Conservation (phyloP, 2,888 invertebrate species). For the Frankliniella intonsa region DNA sequence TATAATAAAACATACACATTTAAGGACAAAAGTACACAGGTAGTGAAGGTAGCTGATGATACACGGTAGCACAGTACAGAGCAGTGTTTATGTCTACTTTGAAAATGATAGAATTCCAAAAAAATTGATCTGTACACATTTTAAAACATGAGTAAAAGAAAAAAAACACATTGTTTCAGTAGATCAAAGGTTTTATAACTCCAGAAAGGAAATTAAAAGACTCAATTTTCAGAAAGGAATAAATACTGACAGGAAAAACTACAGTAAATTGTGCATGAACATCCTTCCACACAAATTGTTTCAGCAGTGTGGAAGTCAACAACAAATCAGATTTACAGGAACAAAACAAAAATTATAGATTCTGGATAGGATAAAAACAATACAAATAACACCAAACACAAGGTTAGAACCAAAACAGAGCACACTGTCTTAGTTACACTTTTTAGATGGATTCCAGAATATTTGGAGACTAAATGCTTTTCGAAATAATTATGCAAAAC, state of each 20-base stretch:
- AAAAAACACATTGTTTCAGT: background rate
- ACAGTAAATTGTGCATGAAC: no score
- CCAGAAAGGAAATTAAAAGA: no score
- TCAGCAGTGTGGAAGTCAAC: no score
- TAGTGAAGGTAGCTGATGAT: slow-evolving; percentile 7
- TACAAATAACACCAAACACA: no score
- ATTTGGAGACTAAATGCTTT: no score
- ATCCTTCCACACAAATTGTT: no score
- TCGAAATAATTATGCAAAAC: background rate
- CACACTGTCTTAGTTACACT: no score
- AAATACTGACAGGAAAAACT: background rate
- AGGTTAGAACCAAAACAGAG: no score
- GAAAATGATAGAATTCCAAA: background rate
- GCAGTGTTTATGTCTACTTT: background rate
- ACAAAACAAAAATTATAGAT: background rate
- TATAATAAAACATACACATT: slow-evolving; percentile 25
- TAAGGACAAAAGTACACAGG: slow-evolving; percentile 21
- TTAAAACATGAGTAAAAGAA: background rate
- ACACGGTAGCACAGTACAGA: slow-evolving; percentile 16
- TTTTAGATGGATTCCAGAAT: no score
- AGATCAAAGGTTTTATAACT: background rate
- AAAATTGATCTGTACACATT: background rate
- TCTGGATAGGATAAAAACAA: no score
- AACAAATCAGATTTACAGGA: no score
- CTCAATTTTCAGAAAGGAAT: background rate